Evolutionary conservation across 92 coral and sea anemone genomes (phyloP), one percentile per base, ranked within the genome.

Genomic region (Porites rus): DNA sequence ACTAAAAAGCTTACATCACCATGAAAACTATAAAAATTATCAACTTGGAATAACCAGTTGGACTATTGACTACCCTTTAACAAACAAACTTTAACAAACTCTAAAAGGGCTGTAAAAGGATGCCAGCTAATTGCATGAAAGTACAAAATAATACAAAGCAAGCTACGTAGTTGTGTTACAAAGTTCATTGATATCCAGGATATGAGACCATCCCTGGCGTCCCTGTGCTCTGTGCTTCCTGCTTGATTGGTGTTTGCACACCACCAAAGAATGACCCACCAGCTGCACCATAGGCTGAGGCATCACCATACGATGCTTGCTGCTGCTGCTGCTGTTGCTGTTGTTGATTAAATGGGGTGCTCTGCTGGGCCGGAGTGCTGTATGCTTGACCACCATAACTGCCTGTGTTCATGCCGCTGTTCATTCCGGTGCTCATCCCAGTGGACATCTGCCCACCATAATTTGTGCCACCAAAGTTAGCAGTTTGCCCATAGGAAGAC

Each of bases 131-230:
- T 14, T 62, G 20, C 21, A 62, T 62, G 50, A 3, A 21, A 77
- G 9, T 14, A 77, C 17, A n/a, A 12, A 52, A 56, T 11, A 51
- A 19, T 14, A 60, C 10, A 25, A 7, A 65, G 28, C 61, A 73
- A 38, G 52, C 16, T 13, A 28, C 31, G 31, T 28, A 22, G 13
- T 18, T 18, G 50, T 51, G 58, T 25, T 19, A 6, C 50, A 51
- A 38, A 51, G 51, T 31, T 92, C 91, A 86, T 85, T 93, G 92
- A 79, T 95, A 94, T 31, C 97, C 94, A 51, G 97, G 95, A 66
- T 96, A 96, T 0, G 96, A 78, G 14, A 96, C 92, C 93, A 93
- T 94, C 20, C 94, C 84, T 0, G 92, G 77, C 0, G 93, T 88
- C 8, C 89, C 92, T 58, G 71, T 69, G 28, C 79, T 84, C 65